Conservation (phyloP, 2,888 invertebrate species). For the Oasisia sp. region DNA sequence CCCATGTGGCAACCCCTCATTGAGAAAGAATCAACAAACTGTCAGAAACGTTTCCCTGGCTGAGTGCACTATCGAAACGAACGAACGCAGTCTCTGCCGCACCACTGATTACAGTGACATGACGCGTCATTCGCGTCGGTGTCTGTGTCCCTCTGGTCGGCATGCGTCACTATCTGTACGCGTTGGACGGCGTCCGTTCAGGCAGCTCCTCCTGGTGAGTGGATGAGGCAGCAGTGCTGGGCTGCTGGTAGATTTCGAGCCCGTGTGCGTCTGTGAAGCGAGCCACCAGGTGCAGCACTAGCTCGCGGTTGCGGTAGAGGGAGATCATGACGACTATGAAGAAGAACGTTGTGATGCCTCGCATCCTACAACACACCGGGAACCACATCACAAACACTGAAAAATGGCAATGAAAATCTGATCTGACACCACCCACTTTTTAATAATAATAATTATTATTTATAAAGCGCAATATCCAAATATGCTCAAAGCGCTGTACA, state of each 20-base stretch:
- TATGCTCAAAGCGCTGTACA: no score
- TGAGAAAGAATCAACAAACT: background rate
- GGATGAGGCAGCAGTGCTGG: background rate
- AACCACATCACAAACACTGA: background rate
- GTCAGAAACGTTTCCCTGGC: background rate
- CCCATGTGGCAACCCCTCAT: background rate
- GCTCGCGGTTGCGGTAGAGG: background rate
- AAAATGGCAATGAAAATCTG: no score
- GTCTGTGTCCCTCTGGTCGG: background rate
- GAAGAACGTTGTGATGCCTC: background rate
- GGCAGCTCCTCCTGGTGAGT: background rate
- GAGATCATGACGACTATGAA: background rate
- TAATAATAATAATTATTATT: no score
- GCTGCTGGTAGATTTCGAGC: background rate
- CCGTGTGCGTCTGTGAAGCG: background rate
- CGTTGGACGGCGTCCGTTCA: background rate
- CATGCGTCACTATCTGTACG: background rate
- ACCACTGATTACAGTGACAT: background rate
- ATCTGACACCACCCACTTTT: no score
- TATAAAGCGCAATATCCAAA: no score
- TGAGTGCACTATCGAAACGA: no score
- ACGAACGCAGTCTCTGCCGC: background rate
- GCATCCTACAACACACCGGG: background rate
- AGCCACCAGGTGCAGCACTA: background rate
- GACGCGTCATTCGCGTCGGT: background rate